Percentiles rank a stretch among this genome's conserved stretches.
Conservation (phyloP, 35 echinoderm and acorn worm species). For the Apostichopus japonicus region DNA sequence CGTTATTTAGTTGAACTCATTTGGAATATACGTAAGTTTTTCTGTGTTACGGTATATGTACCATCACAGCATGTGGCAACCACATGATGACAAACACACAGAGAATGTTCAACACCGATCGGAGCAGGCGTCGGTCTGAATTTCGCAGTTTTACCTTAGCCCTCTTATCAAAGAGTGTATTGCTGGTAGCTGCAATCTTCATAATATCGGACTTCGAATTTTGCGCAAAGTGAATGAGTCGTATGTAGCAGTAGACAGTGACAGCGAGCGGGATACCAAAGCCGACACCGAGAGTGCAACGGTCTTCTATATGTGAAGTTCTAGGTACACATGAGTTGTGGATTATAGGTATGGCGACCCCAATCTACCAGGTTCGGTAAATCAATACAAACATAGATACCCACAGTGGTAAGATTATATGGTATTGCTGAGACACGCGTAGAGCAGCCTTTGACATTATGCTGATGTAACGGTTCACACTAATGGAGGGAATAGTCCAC, state of each 20-base stretch:
- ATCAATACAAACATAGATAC: slow-evolving; percentile 64
- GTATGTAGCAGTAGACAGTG: slow-evolving; percentile 61
- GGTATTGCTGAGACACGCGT: slow-evolving; percentile 60
- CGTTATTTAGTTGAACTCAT: too few relatives aligned
- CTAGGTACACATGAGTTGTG: slow-evolving; percentile 82
- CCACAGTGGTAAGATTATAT: slow-evolving; percentile 56
- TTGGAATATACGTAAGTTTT: too few relatives aligned
- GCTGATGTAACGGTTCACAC: slow-evolving; percentile 65
- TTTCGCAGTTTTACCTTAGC: slow-evolving; percentile 21
- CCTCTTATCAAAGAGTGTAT: not conserved
- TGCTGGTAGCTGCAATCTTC: slow-evolving; percentile 27
- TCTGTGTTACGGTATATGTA: not conserved
- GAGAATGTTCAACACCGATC: slow-evolving; percentile 69
- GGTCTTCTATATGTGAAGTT: slow-evolving; percentile 64
- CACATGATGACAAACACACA: slow-evolving; percentile 78
- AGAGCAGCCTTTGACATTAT: slow-evolving; percentile 59
- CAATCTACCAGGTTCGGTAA: slow-evolving; percentile 75
- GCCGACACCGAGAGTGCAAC: slow-evolving; percentile 63
- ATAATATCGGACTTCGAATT: slow-evolving; percentile 19
- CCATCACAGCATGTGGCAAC: slow-evolving; percentile 76
- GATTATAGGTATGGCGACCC: slow-evolving; percentile 75
- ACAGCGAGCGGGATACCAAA: slow-evolving; percentile 53
- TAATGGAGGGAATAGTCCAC: slow-evolving; percentile 63
- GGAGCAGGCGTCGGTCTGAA: slow-evolving; percentile 62
- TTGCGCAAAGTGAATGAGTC: slow-evolving; percentile 59